A percentile compares a stretch with the other conserved stretches of the same genome.
phyloP scores from a whole-genome alignment of 2,113 vertebrate species.

The Psophia crepitans region DNA sequence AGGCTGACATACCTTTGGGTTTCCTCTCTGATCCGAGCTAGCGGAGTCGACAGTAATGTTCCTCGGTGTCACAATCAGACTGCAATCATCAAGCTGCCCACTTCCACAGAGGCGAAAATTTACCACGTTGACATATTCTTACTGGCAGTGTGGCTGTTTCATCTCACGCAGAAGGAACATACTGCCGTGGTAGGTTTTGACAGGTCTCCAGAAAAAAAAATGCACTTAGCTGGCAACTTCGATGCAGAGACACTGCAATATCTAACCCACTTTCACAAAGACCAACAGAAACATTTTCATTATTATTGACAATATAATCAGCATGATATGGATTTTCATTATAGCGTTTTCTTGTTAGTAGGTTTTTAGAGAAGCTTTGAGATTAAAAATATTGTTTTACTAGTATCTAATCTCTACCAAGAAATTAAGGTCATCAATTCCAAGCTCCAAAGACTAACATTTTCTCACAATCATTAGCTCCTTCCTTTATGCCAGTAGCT shows the following conservation, averaged over 20 bases:
- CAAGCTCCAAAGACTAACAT: background rate
- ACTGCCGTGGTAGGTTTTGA: background rate
- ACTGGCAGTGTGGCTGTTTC: slow-evolving; percentile 11
- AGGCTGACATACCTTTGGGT: slow-evolving; percentile 6
- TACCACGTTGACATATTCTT: slow-evolving; percentile 21
- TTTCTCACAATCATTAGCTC: background rate
- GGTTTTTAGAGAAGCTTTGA: background rate
- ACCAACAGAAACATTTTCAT: slow-evolving; percentile 33
- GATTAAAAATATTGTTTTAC: background rate
- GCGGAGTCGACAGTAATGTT: background rate
- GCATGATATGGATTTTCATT: slow-evolving; percentile 16
- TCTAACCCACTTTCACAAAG: slow-evolving; percentile 29
- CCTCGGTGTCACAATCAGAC: background rate
- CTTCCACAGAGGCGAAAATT: background rate
- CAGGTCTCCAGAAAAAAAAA: slow-evolving; percentile 12
- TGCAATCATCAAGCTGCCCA: slow-evolving; percentile 35
- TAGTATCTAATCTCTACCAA: slow-evolving; percentile 5
- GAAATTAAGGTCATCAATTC: background rate
- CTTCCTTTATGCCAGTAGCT: background rate
- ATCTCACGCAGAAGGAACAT: background rate
- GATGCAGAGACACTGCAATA: background rate
- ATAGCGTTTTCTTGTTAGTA: slow-evolving; percentile 18
- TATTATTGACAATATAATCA: slow-evolving; percentile 16
- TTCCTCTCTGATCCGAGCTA: slow-evolving; percentile 15
- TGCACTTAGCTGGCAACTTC: slow-evolving; percentile 12